Percentiles rank a stretch among this genome's conserved stretches.
Conservation (phyloP, 37 sponge, comb jelly and placozoan genomes). For the Cliona cf. orientalis region DNA sequence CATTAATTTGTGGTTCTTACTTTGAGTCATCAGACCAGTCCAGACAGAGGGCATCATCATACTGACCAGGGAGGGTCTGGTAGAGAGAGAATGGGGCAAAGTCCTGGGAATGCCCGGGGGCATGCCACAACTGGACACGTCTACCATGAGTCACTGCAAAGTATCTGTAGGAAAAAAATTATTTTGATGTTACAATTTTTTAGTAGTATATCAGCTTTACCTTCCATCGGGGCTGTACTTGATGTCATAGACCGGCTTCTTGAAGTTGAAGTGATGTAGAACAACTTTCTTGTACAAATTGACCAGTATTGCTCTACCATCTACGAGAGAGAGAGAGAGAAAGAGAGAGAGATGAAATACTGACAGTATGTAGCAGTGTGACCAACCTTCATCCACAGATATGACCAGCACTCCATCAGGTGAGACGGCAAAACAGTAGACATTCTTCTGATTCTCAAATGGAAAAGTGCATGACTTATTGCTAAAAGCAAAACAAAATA, state of each 20-base stretch:
- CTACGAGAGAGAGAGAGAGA: constrained; percentile 24
- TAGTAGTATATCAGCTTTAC: constrained; percentile 14
- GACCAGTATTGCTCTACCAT: constrained; percentile 80
- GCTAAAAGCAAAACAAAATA: constrained; percentile 15
- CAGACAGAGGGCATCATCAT: constrained; percentile 87
- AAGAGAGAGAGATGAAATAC: neutral
- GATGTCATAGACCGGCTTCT: constrained; percentile 83
- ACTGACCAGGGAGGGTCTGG: constrained; percentile 83
- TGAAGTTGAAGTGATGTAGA: constrained; percentile 94
- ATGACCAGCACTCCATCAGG: constrained; percentile 91
- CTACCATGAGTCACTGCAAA: constrained; percentile 93
- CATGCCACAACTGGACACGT: constrained; percentile 88
- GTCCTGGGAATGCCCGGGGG: constrained; percentile 77
- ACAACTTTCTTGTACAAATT: constrained; percentile 75
- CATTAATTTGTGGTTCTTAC: constrained; percentile 34
- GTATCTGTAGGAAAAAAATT: constrained; percentile 18
- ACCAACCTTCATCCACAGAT: constrained; percentile 89
- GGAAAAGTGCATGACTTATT: constrained; percentile 92
- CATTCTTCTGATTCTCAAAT: constrained; percentile 94
- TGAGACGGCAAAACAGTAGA: constrained; percentile 86
- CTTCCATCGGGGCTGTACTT: constrained; percentile 92
- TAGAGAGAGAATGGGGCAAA: constrained; percentile 90
- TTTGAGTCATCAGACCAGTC: constrained; percentile 92
- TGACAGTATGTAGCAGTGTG: neutral
- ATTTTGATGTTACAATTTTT: neutral